A percentile compares a stretch with the other conserved stretches of the same genome.
phyloP scores from a whole-genome alignment of 1,140 invertebrate species.

The Conopomorpha cramerella region DNA sequence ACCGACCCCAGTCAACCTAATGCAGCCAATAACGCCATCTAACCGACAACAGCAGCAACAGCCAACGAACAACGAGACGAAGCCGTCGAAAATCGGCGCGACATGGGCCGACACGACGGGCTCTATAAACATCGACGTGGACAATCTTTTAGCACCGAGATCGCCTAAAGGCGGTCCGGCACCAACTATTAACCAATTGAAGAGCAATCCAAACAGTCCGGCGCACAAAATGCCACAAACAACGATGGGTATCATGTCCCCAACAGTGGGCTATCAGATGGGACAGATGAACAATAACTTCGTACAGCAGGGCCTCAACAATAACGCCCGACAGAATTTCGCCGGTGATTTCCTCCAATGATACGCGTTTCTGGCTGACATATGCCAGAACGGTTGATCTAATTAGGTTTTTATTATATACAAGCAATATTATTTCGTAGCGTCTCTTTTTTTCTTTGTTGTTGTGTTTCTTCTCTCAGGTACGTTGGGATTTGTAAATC shows the following conservation, averaged over 20 bases:
- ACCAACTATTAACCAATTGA: constrained; percentile 87
- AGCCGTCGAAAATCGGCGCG: constrained; percentile 65
- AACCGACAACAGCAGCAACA: constrained; percentile 26
- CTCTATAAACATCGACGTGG: constrained; percentile 86
- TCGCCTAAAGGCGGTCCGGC: constrained; percentile 71
- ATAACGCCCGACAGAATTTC: constrained; percentile 11
- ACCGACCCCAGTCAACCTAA: constrained; percentile 35
- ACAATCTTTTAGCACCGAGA: constrained; percentile 76
- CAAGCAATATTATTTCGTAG: too few relatives aligned
- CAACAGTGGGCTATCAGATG: constrained; percentile 2
- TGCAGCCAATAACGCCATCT: constrained; percentile 50
- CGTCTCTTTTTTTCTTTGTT: too few relatives aligned
- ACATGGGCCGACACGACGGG: constrained; percentile 85
- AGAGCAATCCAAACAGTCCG: constrained; percentile 65
- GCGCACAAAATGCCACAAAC: constrained; percentile 19
- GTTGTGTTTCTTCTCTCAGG: too few relatives aligned
- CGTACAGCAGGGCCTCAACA: constrained; percentile 13
- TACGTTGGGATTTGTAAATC: too few relatives aligned
- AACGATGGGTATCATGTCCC: constrained; percentile 2
- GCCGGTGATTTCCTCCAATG: constrained; percentile 38
- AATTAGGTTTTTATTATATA: constrained; percentile 6
- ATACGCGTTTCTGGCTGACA: constrained; percentile 34
- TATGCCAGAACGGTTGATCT: constrained; percentile 26
- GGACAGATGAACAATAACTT: constrained; percentile 14
- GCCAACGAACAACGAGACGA: constrained; percentile 20